Conservation (phyloP, 2,113 vertebrate species). For the Microtus montanus region DNA sequence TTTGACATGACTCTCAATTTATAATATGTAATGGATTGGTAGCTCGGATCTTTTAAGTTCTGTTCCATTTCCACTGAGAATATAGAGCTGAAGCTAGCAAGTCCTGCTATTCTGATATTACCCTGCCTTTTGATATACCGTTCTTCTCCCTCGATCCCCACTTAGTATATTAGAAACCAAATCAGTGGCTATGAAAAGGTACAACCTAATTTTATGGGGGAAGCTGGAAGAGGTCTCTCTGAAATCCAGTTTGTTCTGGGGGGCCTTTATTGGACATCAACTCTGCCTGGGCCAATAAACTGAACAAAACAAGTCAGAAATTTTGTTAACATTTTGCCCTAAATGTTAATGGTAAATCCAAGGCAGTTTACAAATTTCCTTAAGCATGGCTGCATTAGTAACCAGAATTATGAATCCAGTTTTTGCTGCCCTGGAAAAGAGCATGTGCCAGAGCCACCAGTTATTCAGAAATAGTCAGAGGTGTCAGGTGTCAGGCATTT, state of each 20-base stretch:
- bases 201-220: conserved; percentile 58
- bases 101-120: conserved; percentile 72
- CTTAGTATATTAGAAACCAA: conserved; percentile 50
- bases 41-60: conserved; percentile 82
- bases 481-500: conserved; percentile 80
- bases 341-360: conserved; percentile 86
- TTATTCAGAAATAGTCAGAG: conserved; percentile 85
- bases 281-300: conserved; percentile 77
- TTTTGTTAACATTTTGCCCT: conserved; percentile 86
- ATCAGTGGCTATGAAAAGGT: conserved; percentile 61
- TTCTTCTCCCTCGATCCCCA: neutral
- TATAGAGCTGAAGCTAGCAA: conserved; percentile 83
- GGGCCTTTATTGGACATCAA: conserved; percentile 67
- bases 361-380: conserved; percentile 86
- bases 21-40: conserved; percentile 85
- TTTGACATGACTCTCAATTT: conserved; percentile 84
- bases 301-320: conserved; percentile 80
- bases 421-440: conserved; percentile 82
- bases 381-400: conserved; percentile 86
- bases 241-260: conserved; percentile 59
- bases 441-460: conserved; percentile 82
- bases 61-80: conserved; percentile 66
- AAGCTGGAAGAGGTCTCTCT: conserved; percentile 60
- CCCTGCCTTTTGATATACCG: conserved; percentile 27
- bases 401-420: conserved; percentile 85